Base-by-base conservation (phyloP, 2,888 invertebrate species). In the Thereva unica region DNA sequence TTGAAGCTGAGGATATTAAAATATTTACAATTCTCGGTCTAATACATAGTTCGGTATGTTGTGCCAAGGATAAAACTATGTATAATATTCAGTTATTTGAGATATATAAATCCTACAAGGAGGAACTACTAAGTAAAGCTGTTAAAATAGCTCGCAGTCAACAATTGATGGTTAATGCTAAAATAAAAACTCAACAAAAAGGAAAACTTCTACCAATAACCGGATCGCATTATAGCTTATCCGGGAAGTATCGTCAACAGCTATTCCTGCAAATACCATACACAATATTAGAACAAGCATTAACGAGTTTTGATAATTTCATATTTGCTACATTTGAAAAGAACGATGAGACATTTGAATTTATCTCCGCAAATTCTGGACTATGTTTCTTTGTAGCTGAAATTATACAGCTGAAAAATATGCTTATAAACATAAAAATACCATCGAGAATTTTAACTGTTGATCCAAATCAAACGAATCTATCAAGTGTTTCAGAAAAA, bases 61-160 rank as follows among this genome's bases (percentile, higher is more conserved):
- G 84, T 73, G 79, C 81, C 49, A 82, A 84, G 67, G 87, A 89
- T 72, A 86, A 87, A 73, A 83, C 85, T 1, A 84, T 85, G 0
- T 86, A 86, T 77, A 84, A 86, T 0, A 84, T 86, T 72, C 89
- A 89, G 71, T 81, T 91, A 68, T 89, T 87, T 72, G 85, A 86
- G 74, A 84, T 91, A 10, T 90, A 90, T 74, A 88, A 88, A 72
- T 87, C 87, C 70, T 92, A 88, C 77, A 85, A 89, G 0, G 90
- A 92, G 71, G 80, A 82, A 37, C 74, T 88, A 4, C 78, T 92
- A 4, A 81, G 85, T 59, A 80, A 81, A 0, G 87, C 88, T 0
- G 84, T 90, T 73, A 77, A 79, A 4, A 84, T 86, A 72, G 83
- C 90, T 45, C 82, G 86, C 6, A 73, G 79, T 0, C 85, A 86